Conservation (phyloP, 2,797 vertebrate species). For the Rallus crepitans region DNA sequence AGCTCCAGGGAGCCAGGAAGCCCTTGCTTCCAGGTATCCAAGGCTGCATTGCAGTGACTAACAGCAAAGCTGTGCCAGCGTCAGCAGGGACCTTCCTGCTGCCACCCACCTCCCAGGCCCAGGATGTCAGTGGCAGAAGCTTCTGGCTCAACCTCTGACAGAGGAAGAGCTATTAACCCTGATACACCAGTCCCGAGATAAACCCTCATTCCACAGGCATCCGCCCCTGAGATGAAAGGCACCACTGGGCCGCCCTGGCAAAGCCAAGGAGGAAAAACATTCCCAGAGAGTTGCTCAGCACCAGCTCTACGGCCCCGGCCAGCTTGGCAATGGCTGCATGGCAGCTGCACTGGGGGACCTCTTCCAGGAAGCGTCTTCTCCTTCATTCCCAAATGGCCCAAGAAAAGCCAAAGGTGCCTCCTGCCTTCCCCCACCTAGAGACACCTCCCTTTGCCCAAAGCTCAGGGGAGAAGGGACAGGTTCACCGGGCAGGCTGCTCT, state of each 20-base stretch:
- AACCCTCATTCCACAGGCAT: not conserved
- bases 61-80: not conserved
- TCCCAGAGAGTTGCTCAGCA: not conserved
- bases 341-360: accelerated
- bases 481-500: not conserved
- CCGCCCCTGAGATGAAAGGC: slow-evolving; percentile 14
- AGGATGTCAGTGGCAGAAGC: not conserved
- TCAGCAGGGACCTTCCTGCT: not conserved
- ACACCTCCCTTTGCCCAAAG: not conserved
- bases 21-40: accelerated
- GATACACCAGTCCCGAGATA: slow-evolving; percentile 18
- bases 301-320: not conserved
- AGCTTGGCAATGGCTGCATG: not conserved
- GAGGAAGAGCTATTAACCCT: slow-evolving; percentile 24
- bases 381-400: not conserved
- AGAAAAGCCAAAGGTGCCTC: accelerated
- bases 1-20: accelerated
- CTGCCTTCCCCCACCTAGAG: not conserved
- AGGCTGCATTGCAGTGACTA: accelerated
- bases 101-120: not conserved
- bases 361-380: not conserved
- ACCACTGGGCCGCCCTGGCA: not conserved
- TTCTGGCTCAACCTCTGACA: not conserved
- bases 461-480: accelerated
- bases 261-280: slow-evolving; percentile 38